Percentiles rank a stretch among this genome's conserved stretches.
These are phyloP conservation scores for Melopsittacus undulatus DNA, from an alignment of 2,797 vertebrate species.

Conservation along the genomic window DNA sequence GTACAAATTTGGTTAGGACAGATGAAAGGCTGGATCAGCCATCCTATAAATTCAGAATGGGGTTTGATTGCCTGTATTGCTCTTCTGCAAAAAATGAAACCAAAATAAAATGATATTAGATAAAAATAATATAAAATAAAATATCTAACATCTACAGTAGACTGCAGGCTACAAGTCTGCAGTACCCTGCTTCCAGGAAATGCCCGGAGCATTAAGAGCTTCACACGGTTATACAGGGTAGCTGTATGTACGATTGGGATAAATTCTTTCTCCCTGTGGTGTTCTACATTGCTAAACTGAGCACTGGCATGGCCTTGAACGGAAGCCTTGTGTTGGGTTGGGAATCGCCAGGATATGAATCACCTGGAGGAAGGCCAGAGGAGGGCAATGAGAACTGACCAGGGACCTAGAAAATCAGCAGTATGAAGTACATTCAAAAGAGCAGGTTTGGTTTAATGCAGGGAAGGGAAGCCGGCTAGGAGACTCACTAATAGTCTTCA, in stretches of 20 bases:
- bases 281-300: background rate
- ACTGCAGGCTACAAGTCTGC: background rate
- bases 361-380: background rate
- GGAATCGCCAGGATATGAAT: background rate
- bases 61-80: background rate
- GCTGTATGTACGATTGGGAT: background rate
- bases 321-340: rapidly evolving
- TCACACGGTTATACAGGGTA: rapidly evolving
- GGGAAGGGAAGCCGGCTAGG: background rate
- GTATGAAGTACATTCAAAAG: rapidly evolving
- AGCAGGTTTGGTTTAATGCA: background rate
- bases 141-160: background rate
- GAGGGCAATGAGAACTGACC: background rate
- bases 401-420: background rate
- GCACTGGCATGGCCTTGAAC: background rate
- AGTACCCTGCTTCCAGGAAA: background rate
- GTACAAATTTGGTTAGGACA: background rate
- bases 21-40: background rate
- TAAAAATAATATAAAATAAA: too few relatives aligned
- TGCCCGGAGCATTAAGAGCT: background rate
- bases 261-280: background rate
- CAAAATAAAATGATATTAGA: too few relatives aligned
- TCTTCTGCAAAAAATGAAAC: background rate
- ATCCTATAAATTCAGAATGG: background rate
- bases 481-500: background rate